phyloP scores from a whole-genome alignment of 2,113 vertebrate genomes.

The Pteronura brasiliensis region DNA sequence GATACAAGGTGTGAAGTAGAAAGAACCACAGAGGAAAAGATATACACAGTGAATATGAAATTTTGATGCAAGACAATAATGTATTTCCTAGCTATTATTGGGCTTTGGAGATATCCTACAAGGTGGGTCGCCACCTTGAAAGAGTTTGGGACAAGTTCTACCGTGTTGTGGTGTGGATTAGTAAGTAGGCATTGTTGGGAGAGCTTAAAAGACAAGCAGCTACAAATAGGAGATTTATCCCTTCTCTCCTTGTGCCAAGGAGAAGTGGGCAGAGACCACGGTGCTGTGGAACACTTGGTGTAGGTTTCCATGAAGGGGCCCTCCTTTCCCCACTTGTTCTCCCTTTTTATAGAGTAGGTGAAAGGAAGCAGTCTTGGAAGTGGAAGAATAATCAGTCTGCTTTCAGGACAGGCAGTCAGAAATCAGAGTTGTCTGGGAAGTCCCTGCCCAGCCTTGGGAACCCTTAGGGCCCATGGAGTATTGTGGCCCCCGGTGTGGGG shows the following conservation, averaged over 20 bases:
- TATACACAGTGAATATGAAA: neutral
- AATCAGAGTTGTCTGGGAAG: neutral
- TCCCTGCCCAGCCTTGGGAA: neutral
- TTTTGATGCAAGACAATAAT: neutral
- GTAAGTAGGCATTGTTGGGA: neutral
- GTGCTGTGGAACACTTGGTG: neutral
- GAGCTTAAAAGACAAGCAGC: neutral
- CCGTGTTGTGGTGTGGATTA: neutral
- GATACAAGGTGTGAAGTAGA: neutral
- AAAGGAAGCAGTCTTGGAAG: neutral
- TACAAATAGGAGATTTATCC: neutral
- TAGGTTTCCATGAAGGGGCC: neutral
- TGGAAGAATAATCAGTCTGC: neutral
- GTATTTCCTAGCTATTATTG: neutral
- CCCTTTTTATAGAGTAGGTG: neutral
- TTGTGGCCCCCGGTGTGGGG: fast-evolving
- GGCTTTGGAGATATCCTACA: neutral
- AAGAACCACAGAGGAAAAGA: neutral
- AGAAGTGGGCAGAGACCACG: neutral
- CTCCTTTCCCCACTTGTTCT: neutral
- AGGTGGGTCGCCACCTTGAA: neutral
- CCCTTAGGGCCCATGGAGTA: neutral
- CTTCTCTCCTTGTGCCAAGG: neutral
- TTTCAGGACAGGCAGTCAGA: neutral
- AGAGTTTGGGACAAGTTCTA: neutral